These are phyloP conservation scores for Sarcophaga peregrina DNA, from an alignment of 1,140 invertebrate genomes.

Conservation along the genomic window DNA sequence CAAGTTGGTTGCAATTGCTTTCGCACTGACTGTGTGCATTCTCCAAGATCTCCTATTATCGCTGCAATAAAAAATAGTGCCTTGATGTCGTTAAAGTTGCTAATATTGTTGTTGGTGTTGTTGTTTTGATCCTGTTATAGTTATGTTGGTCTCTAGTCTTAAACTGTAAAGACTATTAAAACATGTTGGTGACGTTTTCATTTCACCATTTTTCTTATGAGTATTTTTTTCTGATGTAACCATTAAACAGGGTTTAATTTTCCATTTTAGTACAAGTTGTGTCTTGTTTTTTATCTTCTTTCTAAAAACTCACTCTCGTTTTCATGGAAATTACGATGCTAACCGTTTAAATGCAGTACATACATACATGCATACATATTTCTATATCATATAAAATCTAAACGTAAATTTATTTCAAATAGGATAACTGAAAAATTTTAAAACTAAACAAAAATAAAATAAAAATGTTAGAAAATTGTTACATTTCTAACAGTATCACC, in stretches of 20 bases:
- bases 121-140: constrained; percentile 38
- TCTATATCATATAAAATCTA: too few relatives aligned
- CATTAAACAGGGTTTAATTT: constrained; percentile 59
- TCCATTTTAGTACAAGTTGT: constrained; percentile 61
- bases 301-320: too few relatives aligned
- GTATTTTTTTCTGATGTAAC: constrained; percentile 57
- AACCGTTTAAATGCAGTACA: too few relatives aligned
- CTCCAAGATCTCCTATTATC: background rate
- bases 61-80: background rate
- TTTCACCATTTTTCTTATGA: too few relatives aligned
- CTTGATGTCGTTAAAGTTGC: background rate
- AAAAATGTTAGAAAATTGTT: too few relatives aligned
- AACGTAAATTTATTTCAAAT: too few relatives aligned
- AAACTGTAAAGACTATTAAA: constrained; percentile 15
- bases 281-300: too few relatives aligned
- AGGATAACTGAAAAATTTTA: too few relatives aligned
- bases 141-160: constrained; percentile 28
- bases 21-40: constrained; percentile 23
- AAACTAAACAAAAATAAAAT: too few relatives aligned
- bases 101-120: background rate
- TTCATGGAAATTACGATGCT: too few relatives aligned
- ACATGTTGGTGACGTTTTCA: constrained; percentile 8
- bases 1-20: constrained; percentile 38
- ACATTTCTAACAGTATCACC: too few relatives aligned
- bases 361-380: too few relatives aligned